These are phyloP conservation scores for Melanotaenia boesemani DNA, from an alignment of 2,797 vertebrate species.

Conservation along the genomic window DNA sequence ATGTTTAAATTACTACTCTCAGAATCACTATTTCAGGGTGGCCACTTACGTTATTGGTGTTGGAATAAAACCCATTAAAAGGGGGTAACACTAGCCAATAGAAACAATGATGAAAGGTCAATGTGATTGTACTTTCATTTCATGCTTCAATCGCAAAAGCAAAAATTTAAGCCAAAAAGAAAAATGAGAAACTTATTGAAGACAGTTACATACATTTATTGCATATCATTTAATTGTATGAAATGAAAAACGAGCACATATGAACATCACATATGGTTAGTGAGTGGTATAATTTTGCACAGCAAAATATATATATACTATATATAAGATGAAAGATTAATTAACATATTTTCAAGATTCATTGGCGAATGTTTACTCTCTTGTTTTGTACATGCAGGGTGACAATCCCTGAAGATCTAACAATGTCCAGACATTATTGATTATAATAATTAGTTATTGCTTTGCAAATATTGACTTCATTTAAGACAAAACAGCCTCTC, in stretches of 20 bases:
- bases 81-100: not conserved
- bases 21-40: slow-evolving; percentile 3
- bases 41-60: slow-evolving; percentile 4
- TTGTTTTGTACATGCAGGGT: slow-evolving; percentile 94
- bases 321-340: slow-evolving; percentile 86
- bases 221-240: slow-evolving; percentile 89
- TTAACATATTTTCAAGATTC: slow-evolving; percentile 96
- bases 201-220: slow-evolving; percentile 86
- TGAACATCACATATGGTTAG: slow-evolving; percentile 98
- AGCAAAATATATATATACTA: slow-evolving; percentile 94
- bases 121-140: slow-evolving; percentile 25
- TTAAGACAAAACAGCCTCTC: slow-evolving; percentile 90
- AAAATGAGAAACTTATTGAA: slow-evolving; percentile 81
- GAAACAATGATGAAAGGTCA: slow-evolving; percentile 18
- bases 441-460: slow-evolving; percentile 92
- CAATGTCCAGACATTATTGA: slow-evolving; percentile 94
- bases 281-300: slow-evolving; percentile 99
- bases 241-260: slow-evolving; percentile 95
- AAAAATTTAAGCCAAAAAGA: slow-evolving; percentile 69
- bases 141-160: slow-evolving; percentile 40
- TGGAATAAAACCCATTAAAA: not conserved
- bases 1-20: slow-evolving; percentile 1
- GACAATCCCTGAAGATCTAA: slow-evolving; percentile 94
- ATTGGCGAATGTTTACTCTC: slow-evolving; percentile 92
- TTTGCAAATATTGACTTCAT: slow-evolving; percentile 93